These are phyloP conservation scores for Scomber japonicus DNA, from an alignment of 2,113 vertebrate genomes.

Conservation along the genomic window DNA sequence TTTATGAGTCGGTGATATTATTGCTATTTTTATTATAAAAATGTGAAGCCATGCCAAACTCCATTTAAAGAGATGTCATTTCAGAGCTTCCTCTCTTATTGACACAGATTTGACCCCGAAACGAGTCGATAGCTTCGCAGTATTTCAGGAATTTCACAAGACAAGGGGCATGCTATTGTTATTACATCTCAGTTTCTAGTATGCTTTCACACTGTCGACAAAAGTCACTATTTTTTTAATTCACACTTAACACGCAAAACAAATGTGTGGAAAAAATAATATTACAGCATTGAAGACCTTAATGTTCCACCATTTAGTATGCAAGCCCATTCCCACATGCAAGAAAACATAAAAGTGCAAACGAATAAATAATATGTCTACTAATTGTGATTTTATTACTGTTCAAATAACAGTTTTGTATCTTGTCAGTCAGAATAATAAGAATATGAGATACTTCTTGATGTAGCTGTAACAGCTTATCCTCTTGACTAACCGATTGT, in stretches of 20 bases:
- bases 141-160: slow-evolving; percentile 25
- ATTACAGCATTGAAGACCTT: not conserved
- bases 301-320: not conserved
- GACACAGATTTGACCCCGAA: slow-evolving; percentile 21
- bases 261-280: not conserved
- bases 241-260: no score
- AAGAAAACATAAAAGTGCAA: not conserved
- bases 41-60: not conserved
- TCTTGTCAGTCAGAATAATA: not conserved
- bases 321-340: not conserved
- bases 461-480: no score
- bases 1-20: not conserved
- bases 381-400: not conserved
- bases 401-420: not conserved
- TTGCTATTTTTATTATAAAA: no score
- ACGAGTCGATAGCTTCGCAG: not conserved
- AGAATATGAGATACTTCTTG: no score
- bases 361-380: not conserved
- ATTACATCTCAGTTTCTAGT: not conserved
- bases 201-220: not conserved
- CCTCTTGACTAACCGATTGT: no score
- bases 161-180: not conserved
- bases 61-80: not conserved
- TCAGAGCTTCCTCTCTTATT: not conserved
- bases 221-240: no score